Evolutionary conservation across 2,888 invertebrate species (phyloP), one percentile per base, ranked within the genome.

Genomic region (Charanyca ferruginea): DNA sequence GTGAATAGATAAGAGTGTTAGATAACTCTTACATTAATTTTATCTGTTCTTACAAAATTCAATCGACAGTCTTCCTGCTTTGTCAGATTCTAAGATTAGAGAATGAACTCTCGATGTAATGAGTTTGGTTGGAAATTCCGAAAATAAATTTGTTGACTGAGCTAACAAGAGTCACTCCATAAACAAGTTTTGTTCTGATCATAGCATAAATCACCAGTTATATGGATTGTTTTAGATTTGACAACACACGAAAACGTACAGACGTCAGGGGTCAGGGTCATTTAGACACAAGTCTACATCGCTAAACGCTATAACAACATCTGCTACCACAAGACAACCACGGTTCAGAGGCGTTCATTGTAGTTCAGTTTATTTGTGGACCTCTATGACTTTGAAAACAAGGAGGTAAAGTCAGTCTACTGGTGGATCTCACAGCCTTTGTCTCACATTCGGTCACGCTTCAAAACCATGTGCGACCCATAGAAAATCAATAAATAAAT

Each of bases 1-100:
- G 13, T 45, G 41, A 59, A 70, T 42, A 67, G 72, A 67, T 63
- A 64, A 48, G 32, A 35, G 8, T 32, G 20, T 79, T 76, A 67
- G 67, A 68, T 79, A 53, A 80, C 55, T 60, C 66, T 25, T 62
- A 49, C 44, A 68, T 75, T 66, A 44, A 59, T 65, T 63, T 53
- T 58, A 67, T 63, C 32, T 53, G 41, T 66, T 63, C 25, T 77
- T 52, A 55, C 18, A 52, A 63, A 67, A 60, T 59, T 62, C 42
- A 35, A 68, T 52, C 49, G 20, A 16, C 8, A 48, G 23, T 71
- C 18, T 74, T 70, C 53, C 55, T 70, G 7, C 7, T 66, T 41
- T 16, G 23, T 25, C 16, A 38, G 38, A 38, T 45, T 42, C 8
- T 6, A 11, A 3, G 22, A 71, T 32, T 67, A 25, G 2, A 52